A percentile compares a stretch with the other conserved stretches of the same genome.
These are phyloP conservation scores for Endomychus coccineus DNA, from an alignment of 2,888 invertebrate species.

Conservation along the genomic window DNA sequence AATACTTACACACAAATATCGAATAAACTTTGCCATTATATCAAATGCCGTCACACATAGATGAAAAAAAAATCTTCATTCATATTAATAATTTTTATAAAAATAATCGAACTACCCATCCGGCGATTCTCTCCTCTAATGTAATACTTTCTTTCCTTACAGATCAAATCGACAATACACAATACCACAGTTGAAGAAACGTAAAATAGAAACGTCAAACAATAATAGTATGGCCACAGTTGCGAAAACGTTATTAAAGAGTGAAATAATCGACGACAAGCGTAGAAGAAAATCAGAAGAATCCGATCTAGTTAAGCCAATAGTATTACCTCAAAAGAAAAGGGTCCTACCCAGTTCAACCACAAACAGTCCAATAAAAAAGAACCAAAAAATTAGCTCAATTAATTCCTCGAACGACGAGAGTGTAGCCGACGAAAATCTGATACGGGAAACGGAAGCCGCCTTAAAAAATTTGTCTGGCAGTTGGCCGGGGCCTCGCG, in stretches of 20 bases:
- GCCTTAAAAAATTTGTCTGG: conserved; percentile 81
- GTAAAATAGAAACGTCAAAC: conserved; percentile 52
- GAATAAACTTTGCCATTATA: too few species aligned
- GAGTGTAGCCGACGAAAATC: conserved; percentile 63
- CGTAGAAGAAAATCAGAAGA: conserved; percentile 46
- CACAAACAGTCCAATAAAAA: conserved; percentile 37
- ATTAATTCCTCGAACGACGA: conserved; percentile 34
- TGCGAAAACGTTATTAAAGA: conserved; percentile 32
- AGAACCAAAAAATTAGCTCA: conserved; percentile 44
- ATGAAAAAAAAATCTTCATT: too few species aligned
- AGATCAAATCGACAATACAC: conserved; percentile 42
- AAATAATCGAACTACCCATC: too few species aligned
- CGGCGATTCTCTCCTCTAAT: background rate
- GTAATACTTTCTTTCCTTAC: conserved; percentile 23
- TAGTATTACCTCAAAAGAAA: conserved; percentile 54
- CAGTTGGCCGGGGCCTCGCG: conserved; percentile 69
- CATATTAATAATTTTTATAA: too few species aligned
- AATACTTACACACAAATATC: too few species aligned
- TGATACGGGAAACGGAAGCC: conserved; percentile 82
- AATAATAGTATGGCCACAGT: conserved; percentile 34
- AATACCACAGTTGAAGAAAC: conserved; percentile 59
- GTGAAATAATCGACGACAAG: conserved; percentile 37
- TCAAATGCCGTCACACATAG: too few species aligned
- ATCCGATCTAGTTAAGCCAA: conserved; percentile 35
- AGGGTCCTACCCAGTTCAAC: conserved; percentile 43